Evolutionary conservation across 2,797 vertebrate species (phyloP).

Genomic region (Betta splendens): DNA sequence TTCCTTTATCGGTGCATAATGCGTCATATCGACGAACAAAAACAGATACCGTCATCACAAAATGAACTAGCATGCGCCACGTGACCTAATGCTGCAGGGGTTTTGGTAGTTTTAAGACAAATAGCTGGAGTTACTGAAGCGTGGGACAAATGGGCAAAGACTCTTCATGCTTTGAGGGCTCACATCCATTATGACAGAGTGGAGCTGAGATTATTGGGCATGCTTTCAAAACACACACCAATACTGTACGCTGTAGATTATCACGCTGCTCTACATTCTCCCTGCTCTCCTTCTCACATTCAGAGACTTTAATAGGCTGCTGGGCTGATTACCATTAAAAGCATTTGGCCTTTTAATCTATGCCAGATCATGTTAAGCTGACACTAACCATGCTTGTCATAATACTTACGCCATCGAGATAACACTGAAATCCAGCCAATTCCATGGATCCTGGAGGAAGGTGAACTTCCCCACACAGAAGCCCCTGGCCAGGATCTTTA

Average conservation of each 20-base stretch:
- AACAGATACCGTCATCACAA: slow-evolving; percentile 1
- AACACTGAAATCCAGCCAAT: slow-evolving; percentile 99
- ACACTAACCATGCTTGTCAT: slow-evolving; percentile 43
- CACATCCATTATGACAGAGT: slow-evolving; percentile 43
- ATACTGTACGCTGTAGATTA: slow-evolving; percentile 29
- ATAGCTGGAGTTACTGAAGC: slow-evolving; percentile 28
- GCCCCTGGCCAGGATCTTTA: slow-evolving; percentile 97
- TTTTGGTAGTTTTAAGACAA: slow-evolving; percentile 22
- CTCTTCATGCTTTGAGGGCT: slow-evolving; percentile 30
- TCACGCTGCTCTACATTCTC: slow-evolving; percentile 2
- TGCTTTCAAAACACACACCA: slow-evolving; percentile 24
- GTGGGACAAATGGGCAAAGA: slow-evolving; percentile 30
- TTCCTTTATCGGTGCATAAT: background rate
- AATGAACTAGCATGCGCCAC: background rate
- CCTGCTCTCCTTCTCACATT: slow-evolving; percentile 28
- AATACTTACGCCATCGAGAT: slow-evolving; percentile 98
- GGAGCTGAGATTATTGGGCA: slow-evolving; percentile 22
- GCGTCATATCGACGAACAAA: background rate
- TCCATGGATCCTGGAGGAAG: slow-evolving; percentile 97
- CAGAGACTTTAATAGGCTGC: slow-evolving; percentile 13
- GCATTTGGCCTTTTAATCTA: slow-evolving; percentile 40
- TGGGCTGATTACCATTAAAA: slow-evolving; percentile 51
- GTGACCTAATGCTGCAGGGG: slow-evolving; percentile 29
- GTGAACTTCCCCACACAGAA: slow-evolving; percentile 98
- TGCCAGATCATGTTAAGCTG: slow-evolving; percentile 43